Conservation (phyloP, 2,797 vertebrate genomes). For the Oreortyx pictus region DNA sequence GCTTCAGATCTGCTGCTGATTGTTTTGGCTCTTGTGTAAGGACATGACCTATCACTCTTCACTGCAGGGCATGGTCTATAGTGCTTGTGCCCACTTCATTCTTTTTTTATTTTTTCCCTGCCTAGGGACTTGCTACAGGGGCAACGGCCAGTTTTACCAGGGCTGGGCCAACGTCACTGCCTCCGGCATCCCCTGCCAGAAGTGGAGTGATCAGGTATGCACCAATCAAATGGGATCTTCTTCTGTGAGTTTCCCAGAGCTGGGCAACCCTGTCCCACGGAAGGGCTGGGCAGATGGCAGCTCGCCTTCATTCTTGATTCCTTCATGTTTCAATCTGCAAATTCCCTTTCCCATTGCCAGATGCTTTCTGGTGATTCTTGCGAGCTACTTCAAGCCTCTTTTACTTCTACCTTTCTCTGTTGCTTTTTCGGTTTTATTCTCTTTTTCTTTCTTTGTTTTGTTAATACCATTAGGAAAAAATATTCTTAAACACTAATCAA, state of each 20-base stretch:
- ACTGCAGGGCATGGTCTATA: neutral
- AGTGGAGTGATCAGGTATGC: constrained; percentile 82
- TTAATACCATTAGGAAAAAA: neutral
- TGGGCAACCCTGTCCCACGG: neutral
- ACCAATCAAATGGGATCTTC: fast-evolving
- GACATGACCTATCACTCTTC: neutral
- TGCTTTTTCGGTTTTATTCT: neutral
- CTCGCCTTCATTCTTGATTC: neutral
- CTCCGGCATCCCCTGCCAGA: constrained; percentile 87
- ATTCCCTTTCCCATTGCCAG: neutral
- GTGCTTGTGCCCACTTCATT: neutral
- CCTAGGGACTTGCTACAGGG: constrained; percentile 86
- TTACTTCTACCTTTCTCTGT: neutral
- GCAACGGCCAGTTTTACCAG: constrained; percentile 88
- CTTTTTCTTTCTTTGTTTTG: neutral
- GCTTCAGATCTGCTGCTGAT: neutral
- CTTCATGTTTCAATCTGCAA: neutral
- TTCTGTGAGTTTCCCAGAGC: neutral
- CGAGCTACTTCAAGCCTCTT: neutral
- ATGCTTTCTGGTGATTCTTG: neutral
- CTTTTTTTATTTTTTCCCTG: neutral
- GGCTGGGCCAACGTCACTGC: constrained; percentile 84
- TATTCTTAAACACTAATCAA: neutral
- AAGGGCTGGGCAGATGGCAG: neutral
- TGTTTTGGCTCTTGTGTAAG: fast-evolving